Conservation (phyloP, 2,888 invertebrate species). For the Zele albiditarsus region DNA sequence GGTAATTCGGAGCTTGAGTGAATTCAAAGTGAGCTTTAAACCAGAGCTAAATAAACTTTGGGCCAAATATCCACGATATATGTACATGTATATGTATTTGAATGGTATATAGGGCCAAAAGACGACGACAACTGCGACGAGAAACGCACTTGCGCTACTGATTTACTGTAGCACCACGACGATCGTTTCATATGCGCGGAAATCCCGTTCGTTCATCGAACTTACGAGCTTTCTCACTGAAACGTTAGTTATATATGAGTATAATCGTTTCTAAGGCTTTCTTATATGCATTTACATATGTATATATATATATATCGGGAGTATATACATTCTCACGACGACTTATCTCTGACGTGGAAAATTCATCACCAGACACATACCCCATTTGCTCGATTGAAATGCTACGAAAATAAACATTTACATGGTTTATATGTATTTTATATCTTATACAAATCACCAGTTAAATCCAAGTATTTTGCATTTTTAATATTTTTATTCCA, state of each 20-base stretch:
- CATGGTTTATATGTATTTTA: background rate
- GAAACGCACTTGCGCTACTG: conserved; percentile 42
- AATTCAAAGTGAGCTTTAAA: conserved; percentile 69
- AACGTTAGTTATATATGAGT: background rate
- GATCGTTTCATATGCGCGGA: conserved; percentile 38
- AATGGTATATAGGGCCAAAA: background rate
- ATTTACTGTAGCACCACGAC: conserved; percentile 49
- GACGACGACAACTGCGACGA: background rate
- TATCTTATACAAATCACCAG: background rate
- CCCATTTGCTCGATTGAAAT: background rate
- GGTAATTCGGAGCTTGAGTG: conserved; percentile 64
- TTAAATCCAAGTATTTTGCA: background rate
- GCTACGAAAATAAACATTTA: conserved; percentile 3
- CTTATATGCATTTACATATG: no score
- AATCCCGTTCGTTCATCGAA: conserved; percentile 44
- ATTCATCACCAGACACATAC: background rate
- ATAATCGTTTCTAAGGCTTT: no score
- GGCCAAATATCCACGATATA: conserved; percentile 40
- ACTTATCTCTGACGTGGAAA: conserved; percentile 6
- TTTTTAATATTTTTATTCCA: background rate
- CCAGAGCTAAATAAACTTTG: conserved; percentile 68
- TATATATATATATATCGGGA: background rate
- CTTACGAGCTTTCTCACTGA: conserved; percentile 40
- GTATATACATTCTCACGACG: background rate
- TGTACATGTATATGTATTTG: background rate